Base-by-base conservation (phyloP, 2,888 invertebrate species). In the Eupithecia centaureata region DNA sequence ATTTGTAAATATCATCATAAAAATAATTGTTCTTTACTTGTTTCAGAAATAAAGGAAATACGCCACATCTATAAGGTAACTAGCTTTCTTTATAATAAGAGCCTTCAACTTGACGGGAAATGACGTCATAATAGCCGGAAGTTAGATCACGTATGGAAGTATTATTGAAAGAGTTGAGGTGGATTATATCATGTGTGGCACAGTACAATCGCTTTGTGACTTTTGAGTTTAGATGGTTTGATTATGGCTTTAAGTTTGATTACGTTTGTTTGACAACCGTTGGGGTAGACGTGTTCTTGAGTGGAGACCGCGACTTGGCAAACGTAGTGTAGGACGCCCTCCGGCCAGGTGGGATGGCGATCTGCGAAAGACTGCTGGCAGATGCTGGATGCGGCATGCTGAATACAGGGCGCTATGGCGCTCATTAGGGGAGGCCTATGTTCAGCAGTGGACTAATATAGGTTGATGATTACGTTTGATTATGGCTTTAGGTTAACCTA, bases 61-160 rank as follows among this genome's bases (percentile, higher is more conserved):
- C 30, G 25, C 54, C 33, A 28, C 65, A 64, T 28, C 52, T 65
- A 58, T 58, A 65, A 66, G 70, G 67, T 70, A 73, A 35, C 30
- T 59, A 33, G 33, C 67, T 64, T 68, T 68, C 68, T 68, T 57
- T 57, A 61, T 67, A 52, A 62, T 52, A 27, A 63, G 38, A 65
- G 64, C 58, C 61, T 58, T 58, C 58, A 47, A 54, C 56, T 30
- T 28, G 52, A 57, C 42, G 63, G 81, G 83, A 82, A 73, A 69
- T 82, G 79, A 79, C 65, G 69, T 71, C 75, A 75, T 68, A 72
- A 69, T 58, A 59, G 61, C 67, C 76, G 83, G 84, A 83, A 73
- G 77, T 80, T 79, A 72, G 75, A 75, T 76, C 79, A 81, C 77
- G 71, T 73, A 51, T 42, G 47, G 61, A n/a, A n/a, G 70, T 69